These are phyloP conservation scores for Anadara kagoshimensis DNA, from an alignment of 1,140 invertebrate species.

Conservation along the genomic window DNA sequence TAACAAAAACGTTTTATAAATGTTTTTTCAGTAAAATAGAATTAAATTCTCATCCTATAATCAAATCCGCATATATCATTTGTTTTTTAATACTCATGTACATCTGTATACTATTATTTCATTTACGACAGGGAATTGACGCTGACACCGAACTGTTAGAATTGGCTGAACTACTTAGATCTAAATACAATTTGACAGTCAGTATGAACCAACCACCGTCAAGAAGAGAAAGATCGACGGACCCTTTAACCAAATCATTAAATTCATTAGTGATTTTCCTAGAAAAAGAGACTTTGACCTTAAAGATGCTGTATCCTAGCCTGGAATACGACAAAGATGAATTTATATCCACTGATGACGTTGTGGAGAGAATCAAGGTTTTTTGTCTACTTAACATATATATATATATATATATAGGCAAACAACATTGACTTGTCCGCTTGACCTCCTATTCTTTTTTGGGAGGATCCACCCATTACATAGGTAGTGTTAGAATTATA, in stretches of 20 bases:
- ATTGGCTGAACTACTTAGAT: slow-evolving; percentile 22
- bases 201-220: slow-evolving; percentile 29
- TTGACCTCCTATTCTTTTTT: too few relatives aligned
- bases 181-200: slow-evolving; percentile 28
- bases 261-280: slow-evolving; percentile 17
- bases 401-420: too few relatives aligned
- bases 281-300: slow-evolving; percentile 7
- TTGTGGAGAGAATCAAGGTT: slow-evolving; percentile 28
- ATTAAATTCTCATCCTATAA: too few relatives aligned
- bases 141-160: slow-evolving; percentile 31
- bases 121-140: slow-evolving; percentile 29
- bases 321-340: slow-evolving; percentile 29
- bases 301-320: slow-evolving; percentile 18
- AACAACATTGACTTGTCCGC: too few relatives aligned
- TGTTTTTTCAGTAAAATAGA: too few relatives aligned
- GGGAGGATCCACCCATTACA: too few relatives aligned
- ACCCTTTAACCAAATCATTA: slow-evolving; percentile 27
- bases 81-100: too few relatives aligned
- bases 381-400: background rate
- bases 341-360: slow-evolving; percentile 24
- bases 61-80: too few relatives aligned
- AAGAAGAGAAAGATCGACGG: slow-evolving; percentile 18
- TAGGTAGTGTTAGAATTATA: too few relatives aligned
- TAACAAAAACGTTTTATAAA: too few relatives aligned
- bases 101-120: background rate